Percentiles rank a stretch among this genome's conserved stretches.
Conservation (phyloP, 2,113 vertebrate species). For the Tragelaphus buxtoni region DNA sequence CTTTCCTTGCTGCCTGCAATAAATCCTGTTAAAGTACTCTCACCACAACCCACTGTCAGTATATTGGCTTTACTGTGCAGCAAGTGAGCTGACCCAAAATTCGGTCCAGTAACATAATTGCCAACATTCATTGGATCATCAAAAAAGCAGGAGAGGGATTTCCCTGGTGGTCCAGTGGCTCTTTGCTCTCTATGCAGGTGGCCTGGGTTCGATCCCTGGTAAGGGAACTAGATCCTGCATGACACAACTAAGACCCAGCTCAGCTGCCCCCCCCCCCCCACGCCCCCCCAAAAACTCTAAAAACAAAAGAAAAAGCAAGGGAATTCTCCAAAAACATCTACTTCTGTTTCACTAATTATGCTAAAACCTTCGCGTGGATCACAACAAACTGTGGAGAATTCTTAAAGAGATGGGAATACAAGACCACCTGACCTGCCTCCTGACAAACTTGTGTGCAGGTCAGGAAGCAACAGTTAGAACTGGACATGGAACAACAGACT, state of each 20-base stretch:
- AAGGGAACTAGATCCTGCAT: neutral
- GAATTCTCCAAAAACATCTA: neutral
- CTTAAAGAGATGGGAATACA: neutral
- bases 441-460: neutral
- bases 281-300: neutral
- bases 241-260: neutral
- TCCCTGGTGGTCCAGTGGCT: neutral
- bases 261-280: neutral
- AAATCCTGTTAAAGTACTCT: neutral
- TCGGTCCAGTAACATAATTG: neutral
- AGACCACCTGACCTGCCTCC: neutral
- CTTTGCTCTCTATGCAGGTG: neutral
- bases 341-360: neutral
- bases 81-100: neutral
- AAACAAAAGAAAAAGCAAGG: neutral
- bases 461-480: neutral
- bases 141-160: neutral
- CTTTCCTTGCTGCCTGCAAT: neutral
- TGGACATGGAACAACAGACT: neutral
- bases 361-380: neutral
- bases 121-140: neutral
- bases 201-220: neutral
- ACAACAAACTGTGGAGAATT: neutral
- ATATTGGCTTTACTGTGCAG: neutral
- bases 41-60: neutral